phyloP scores from a whole-genome alignment of 2,888 invertebrate genomes.

The Platycheirus albimanus region DNA sequence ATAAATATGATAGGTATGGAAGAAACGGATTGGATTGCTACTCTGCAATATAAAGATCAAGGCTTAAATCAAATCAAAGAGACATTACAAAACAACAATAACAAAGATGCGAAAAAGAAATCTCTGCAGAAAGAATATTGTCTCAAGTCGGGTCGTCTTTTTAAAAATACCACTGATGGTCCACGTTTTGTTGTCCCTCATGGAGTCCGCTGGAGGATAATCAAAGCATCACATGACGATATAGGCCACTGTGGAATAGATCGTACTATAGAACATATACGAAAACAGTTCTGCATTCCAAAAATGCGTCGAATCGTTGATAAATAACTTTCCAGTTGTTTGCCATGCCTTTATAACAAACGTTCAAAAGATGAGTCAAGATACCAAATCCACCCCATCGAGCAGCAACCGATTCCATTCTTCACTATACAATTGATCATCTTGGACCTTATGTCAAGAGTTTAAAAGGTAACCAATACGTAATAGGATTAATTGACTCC shows the following conservation, averaged over 20 bases:
- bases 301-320: constrained; percentile 33
- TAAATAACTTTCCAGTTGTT: constrained; percentile 59
- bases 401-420: constrained; percentile 32
- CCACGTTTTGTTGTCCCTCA: constrained; percentile 36
- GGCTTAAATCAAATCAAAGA: background rate
- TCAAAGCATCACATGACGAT: constrained; percentile 58
- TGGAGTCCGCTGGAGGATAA: constrained; percentile 37
- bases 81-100: background rate
- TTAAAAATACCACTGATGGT: constrained; percentile 31
- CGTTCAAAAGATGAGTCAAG: constrained; percentile 18
- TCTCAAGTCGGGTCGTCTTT: constrained; percentile 25
- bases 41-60: background rate
- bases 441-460: constrained; percentile 44
- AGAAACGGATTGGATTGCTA: constrained; percentile 30
- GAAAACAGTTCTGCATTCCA: constrained; percentile 71
- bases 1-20: constrained; percentile 11
- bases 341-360: constrained; percentile 62
- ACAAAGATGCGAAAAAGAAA: constrained; percentile 3
- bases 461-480: constrained; percentile 30
- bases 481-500: constrained; percentile 39
- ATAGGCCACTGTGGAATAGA: constrained; percentile 61
- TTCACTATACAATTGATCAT: constrained; percentile 50
- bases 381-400: constrained; percentile 22
- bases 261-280: constrained; percentile 45
- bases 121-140: constrained; percentile 32